These are phyloP conservation scores for Uropetala carovei DNA, from an alignment of 2,888 invertebrate genomes.

Conservation along the genomic window DNA sequence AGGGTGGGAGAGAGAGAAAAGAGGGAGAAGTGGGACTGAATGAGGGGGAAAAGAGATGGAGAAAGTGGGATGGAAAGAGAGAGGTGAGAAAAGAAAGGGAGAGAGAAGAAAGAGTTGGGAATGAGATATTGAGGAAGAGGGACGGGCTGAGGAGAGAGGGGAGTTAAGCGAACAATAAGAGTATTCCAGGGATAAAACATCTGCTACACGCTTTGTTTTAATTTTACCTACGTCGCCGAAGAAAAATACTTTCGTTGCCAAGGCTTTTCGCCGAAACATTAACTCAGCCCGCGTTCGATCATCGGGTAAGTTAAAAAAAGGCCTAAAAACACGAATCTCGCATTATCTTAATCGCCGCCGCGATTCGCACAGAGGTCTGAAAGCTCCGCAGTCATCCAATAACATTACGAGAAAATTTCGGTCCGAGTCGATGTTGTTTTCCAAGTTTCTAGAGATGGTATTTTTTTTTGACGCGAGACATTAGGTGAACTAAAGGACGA, in stretches of 20 bases:
- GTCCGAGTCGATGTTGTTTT: not conserved
- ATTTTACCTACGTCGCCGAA: not conserved
- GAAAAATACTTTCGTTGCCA: not conserved
- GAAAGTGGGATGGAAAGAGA: not conserved
- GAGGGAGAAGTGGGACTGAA: not conserved
- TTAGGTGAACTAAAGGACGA: not conserved
- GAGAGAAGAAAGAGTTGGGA: not conserved
- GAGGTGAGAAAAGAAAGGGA: not conserved
- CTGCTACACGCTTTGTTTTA: not conserved
- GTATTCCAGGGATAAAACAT: not conserved
- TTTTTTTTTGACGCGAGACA: not conserved
- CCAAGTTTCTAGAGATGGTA: not conserved
- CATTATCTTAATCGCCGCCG: too few species aligned
- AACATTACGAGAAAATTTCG: too few species aligned
- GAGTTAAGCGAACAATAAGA: not conserved
- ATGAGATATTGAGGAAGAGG: not conserved
- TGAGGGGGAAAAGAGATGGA: not conserved
- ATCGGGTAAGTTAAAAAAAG: too few species aligned
- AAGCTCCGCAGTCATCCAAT: too few species aligned
- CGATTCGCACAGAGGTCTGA: too few species aligned
- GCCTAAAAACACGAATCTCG: too few species aligned
- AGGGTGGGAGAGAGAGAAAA: not conserved
- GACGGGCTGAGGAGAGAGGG: not conserved
- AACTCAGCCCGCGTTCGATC: too few species aligned
- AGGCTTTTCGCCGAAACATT: too few species aligned